Evolutionary conservation across 2,797 vertebrate species (phyloP), one percentile per base, ranked within the genome.

Genomic region (Eleutherodactylus coqui): DNA sequence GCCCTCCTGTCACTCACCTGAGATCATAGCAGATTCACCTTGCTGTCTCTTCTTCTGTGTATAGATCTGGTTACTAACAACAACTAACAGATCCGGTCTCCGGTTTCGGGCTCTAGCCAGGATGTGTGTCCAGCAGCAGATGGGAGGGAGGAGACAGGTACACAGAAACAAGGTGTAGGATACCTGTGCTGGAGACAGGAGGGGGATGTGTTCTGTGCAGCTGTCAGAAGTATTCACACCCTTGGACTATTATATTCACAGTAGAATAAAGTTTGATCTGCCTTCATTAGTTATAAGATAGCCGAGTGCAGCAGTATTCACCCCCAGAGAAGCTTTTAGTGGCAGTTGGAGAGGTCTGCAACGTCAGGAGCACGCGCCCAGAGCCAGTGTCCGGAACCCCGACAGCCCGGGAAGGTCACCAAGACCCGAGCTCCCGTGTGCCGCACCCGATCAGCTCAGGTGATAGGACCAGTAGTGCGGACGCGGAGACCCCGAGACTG

Each of bases 51-150:
- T 55, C 38, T 1, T 55, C 72, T 43, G 51, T 29, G 24, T 76
- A 75, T n/a, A 76, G 51, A 62, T 75, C 82, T 64, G 27, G 82
- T 84, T 84, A 75, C 82, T 76, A 84, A 84, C 72, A 84, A 84
- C 82, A 83, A 62, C 82, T 24, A 9, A 4, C 34, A 76, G 51
- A 47, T 73, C 51, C 82, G 38, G 72, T 76, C 70, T 84, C 72
- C 82, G 72, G 82, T 6, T 62, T n/a, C 10, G 17, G 29, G 82
- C 19, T 45, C 13, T 29, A 43, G 80, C 45, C 45, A 82, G 81
- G 69, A 72, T 38, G 19, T 84, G 79, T 70, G 64, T 47, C 17
- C 32, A 49, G 16, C 72, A 84, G 49, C 51, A 47, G 82, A 75
- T 45, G 41, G 82, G 47, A 47, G 55, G 82, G 82, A 53, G 81